A percentile compares a stretch with the other conserved stretches of the same genome.
These are phyloP conservation scores for Syngnathus typhle DNA, from an alignment of 2,113 vertebrate genomes.

Conservation along the genomic window DNA sequence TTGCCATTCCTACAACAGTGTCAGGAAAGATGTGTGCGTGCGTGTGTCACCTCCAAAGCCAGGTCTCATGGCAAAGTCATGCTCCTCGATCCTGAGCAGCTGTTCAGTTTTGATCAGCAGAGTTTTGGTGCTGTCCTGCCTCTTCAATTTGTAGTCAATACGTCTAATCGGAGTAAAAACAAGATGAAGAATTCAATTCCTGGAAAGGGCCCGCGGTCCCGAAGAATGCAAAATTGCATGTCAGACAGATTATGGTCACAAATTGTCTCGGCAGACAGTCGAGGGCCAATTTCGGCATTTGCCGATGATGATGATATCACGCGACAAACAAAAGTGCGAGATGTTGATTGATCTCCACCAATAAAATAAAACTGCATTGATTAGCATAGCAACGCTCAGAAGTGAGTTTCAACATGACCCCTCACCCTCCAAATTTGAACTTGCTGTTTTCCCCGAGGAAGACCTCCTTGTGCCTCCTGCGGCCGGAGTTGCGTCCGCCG, in stretches of 20 bases:
- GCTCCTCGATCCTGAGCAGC: conserved; percentile 83
- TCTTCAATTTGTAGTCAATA: conserved; percentile 79
- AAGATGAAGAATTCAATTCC: background rate
- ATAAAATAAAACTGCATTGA: no score
- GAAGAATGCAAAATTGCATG: no score
- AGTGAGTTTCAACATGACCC: no score
- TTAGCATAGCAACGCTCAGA: no score
- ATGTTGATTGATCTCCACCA: no score
- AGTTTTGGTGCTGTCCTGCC: conserved; percentile 81
- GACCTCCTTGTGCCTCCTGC: conserved; percentile 61
- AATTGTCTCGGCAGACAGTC: no score
- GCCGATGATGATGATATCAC: no score
- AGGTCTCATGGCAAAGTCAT: conserved; percentile 86
- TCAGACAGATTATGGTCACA: no score
- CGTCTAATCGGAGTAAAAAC: conserved; percentile 59
- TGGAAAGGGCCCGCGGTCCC: no score
- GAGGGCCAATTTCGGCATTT: no score
- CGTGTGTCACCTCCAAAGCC: conserved; percentile 82
- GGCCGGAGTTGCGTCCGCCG: conserved; percentile 38
- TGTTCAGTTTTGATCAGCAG: conserved; percentile 79
- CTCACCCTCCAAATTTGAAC: conserved; percentile 68
- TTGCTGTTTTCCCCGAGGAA: conserved; percentile 64
- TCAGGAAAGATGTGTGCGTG: background rate
- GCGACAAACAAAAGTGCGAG: no score
- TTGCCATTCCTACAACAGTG: no score